Evolutionary conservation across 2,888 invertebrate genomes (phyloP), one percentile per base, ranked within the genome.

Genomic region (Zygothrica quintamaculata): DNA sequence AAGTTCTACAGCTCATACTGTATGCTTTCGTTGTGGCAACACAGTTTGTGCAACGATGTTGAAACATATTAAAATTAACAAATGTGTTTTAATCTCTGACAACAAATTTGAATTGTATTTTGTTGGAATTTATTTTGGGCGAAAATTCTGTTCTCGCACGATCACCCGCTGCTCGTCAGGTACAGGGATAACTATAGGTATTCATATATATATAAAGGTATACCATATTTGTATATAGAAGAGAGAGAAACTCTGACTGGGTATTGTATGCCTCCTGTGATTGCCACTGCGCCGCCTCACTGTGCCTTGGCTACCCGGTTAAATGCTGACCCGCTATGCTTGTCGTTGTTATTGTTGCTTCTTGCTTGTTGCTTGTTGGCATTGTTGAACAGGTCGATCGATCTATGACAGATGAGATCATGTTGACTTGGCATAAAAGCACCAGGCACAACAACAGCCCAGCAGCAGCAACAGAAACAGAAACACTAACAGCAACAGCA

Each of bases 361-460:
- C 3, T 37, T n/a, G n/a, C n/a, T n/a, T n/a, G n/a, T n/a, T n/a
- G n/a, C n/a, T n/a, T n/a, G 42, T 39, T 58, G 55, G 55, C 81
- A 69, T 71, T 87, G 86, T 81, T 79, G 80, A 85, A 84, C 87
- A 86, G 84, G 88, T 86, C 90, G 89, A 89, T 89, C 90, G 90
- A 89, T 88, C 89, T 88, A 89, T 88, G 88, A 88, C 88, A 88
- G 89, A 88, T 89, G 88, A 86, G 87, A 89, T 88, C 88, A 87
- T 84, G 88, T 84, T 89, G 89, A 88, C 82, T 85, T 73, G 64
- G 68, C 76, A 80, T 80, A 76, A 79, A 72, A 69, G 71, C 59
- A 81, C 46, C 77, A 67, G 59, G 56, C 53, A 59, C 72, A 58
- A 67, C 71, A 67, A 57, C 58, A 60, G 55, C 55, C 33, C 40